Base-by-base conservation (phyloP, 23 tunicate genomes). In the Oikopleura dioica region DNA sequence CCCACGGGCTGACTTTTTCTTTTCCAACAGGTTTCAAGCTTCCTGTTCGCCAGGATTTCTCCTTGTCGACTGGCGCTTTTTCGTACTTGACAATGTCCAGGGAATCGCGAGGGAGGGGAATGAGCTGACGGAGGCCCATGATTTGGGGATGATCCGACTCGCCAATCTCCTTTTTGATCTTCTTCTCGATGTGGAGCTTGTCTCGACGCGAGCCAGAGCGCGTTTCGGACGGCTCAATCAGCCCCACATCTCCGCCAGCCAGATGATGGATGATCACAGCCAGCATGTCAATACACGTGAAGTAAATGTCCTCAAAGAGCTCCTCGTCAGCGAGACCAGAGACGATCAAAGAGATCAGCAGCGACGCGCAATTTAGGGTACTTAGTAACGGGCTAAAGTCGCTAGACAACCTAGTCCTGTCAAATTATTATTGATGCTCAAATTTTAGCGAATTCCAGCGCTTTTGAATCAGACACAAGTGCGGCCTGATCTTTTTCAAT, bases 91-190 rank as follows among this genome's bases (percentile, higher is more conserved):
- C 33, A 28, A 63, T 63, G 16, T 63, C 72, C 30, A 63, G 26
- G 2, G 16, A 31, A 23, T 63, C 72, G 4, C 26, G 16, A 31
- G 72, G 72, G 33, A 63, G 4, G 4, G 72, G 72, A 2, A 63
- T 63, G 4, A 63, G 26, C 33, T 63, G 72, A 28, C 72, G 72
- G 5, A 63, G 33, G 33, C 26, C 26, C 5, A 31, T 12, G 33
- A 21, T 12, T 28, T 63, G 72, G 2, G 72, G 72, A 28, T 63
- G 72, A 31, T 63, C 72, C 72, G 72, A 63, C 26, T 63, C 72
- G 72, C 72, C 72, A 28, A 63, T 63, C 26, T 63, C 72, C 26
- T 63, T 63, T 63, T 31, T 23, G 26, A 63, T 63, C 26, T 63
- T 63, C 5, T 31, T 23, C 72, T 63, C 72, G 33, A 63, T 63